These are phyloP conservation scores for Lypha dubia DNA, from an alignment of 2,888 invertebrate genomes.

Conservation along the genomic window DNA sequence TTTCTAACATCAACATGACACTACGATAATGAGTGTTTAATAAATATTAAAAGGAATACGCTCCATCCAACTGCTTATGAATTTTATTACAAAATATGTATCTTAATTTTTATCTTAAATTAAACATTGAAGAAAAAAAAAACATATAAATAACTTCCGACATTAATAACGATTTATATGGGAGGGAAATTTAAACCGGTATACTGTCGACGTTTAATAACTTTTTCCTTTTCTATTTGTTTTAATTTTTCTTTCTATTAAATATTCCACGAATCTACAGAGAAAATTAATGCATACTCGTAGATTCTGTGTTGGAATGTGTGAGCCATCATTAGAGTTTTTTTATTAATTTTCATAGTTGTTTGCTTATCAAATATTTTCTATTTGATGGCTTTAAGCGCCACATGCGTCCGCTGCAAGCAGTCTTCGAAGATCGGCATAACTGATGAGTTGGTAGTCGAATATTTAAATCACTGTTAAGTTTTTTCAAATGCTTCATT, in stretches of 20 bases:
- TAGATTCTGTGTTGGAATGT: slow-evolving; percentile 14
- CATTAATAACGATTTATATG: slow-evolving; percentile 53
- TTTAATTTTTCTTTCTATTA: slow-evolving; percentile 22
- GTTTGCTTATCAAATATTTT: slow-evolving; percentile 7
- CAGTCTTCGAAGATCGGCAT: too few species aligned
- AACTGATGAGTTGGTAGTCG: slow-evolving; percentile 42
- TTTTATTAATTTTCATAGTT: not conserved
- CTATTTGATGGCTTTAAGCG: too few species aligned
- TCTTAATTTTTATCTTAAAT: slow-evolving; percentile 1
- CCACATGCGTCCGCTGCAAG: too few species aligned
- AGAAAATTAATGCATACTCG: slow-evolving; percentile 30
- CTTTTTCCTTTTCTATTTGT: too few species aligned
- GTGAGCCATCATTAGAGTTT: too few species aligned
- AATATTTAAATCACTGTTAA: slow-evolving; percentile 40
- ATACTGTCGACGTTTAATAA: too few species aligned
- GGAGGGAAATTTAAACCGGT: slow-evolving; percentile 20
- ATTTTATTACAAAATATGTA: slow-evolving; percentile 14
- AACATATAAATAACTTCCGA: not conserved
- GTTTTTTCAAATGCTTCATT: not conserved
- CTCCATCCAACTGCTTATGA: not conserved
- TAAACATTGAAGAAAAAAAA: not conserved
- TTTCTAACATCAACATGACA: slow-evolving; percentile 23
- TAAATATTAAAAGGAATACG: slow-evolving; percentile 18
- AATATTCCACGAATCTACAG: slow-evolving; percentile 25
- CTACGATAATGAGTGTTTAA: slow-evolving; percentile 13